These are phyloP conservation scores for Glossophaga mutica DNA, from an alignment of 2,797 vertebrate species.

Conservation along the genomic window DNA sequence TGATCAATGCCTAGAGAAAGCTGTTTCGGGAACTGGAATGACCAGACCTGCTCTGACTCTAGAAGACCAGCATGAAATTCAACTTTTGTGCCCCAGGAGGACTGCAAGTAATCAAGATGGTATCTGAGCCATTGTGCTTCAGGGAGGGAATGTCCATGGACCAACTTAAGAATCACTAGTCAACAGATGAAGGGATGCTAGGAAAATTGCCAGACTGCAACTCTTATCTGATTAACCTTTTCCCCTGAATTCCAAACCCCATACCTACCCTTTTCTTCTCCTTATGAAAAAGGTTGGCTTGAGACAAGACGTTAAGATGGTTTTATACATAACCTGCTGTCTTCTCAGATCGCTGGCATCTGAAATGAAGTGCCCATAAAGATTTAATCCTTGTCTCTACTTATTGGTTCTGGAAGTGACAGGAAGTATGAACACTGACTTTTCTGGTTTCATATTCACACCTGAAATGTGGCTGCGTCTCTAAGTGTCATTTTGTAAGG, in stretches of 20 bases:
- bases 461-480: neutral
- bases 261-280: neutral
- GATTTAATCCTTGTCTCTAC: neutral
- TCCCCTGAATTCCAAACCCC: neutral
- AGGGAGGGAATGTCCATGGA: neutral
- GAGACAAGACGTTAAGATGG: neutral
- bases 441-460: neutral
- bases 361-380: neutral
- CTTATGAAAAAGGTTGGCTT: neutral
- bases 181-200: neutral
- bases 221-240: neutral
- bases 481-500: neutral
- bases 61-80: neutral
- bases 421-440: neutral
- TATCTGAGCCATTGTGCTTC: neutral
- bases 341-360: neutral
- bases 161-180: neutral
- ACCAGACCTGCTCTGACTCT: neutral
- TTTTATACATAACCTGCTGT: neutral
- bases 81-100: neutral
- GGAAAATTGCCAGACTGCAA: neutral
- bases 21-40: neutral
- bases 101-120: neutral
- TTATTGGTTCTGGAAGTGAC: neutral
- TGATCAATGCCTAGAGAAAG: neutral